Evolutionary conservation across 1,140 invertebrate genomes (phyloP).

Genomic region (Odontomachus brunneus): DNA sequence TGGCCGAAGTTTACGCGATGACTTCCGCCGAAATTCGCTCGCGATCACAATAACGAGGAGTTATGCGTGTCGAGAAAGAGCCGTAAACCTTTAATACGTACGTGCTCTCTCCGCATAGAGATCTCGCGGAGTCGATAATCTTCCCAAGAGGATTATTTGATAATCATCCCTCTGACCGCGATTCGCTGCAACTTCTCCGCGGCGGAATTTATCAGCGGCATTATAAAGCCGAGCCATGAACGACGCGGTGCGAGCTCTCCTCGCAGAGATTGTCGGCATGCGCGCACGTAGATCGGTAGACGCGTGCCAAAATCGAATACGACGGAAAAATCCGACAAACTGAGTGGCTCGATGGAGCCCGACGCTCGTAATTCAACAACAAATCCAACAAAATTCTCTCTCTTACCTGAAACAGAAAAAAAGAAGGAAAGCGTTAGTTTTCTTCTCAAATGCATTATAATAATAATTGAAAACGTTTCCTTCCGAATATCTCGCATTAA

Average conservation of each 20-base stretch:
- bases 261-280: slow-evolving; percentile 58
- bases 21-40: neutral
- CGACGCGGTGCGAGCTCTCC: slow-evolving; percentile 9
- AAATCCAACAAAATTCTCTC: neutral
- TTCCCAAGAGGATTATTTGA: slow-evolving; percentile 62
- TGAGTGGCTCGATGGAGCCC: neutral
- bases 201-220: slow-evolving; percentile 53
- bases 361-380: neutral
- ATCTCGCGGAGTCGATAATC: slow-evolving; percentile 63
- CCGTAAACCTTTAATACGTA: slow-evolving; percentile 33
- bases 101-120: neutral
- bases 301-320: slow-evolving; percentile 36
- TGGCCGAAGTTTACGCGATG: slow-evolving; percentile 3
- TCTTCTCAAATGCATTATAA: neutral
- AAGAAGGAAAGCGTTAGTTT: neutral
- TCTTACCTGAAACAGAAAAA: slow-evolving; percentile 49
- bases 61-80: slow-evolving; percentile 20
- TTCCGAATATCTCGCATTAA: neutral
- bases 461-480: neutral
- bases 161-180: slow-evolving; percentile 36
- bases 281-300: slow-evolving; percentile 34
- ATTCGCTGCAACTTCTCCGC: slow-evolving; percentile 50
- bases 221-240: slow-evolving; percentile 66
- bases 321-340: neutral
- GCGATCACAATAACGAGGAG: slow-evolving; percentile 29